Evolutionary conservation across 30 jellyfish, hydroid and myxozoan genomes (phyloP), one percentile per base, ranked within the genome.

Genomic region (Rhopilema esculentum): DNA sequence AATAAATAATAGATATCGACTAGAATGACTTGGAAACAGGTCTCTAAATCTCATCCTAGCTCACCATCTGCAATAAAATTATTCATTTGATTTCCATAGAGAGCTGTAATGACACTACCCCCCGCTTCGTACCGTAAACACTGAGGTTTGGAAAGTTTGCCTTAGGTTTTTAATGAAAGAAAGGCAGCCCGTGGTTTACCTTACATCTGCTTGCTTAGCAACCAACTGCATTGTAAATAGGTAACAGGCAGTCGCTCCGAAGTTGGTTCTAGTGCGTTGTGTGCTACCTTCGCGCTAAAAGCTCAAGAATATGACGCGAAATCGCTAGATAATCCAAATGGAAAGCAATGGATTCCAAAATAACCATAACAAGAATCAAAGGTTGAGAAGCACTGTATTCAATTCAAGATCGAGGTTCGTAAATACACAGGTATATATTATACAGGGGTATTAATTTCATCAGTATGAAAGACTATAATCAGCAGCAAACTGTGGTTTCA

Each of bases 151-250:
- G 22, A 67, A 67, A 73, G 84, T 78, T 78, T 78, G 88, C 88
- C 25, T 22, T 57, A n/a, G 88, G 77, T 75, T 78, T 40, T 53
- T 0, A 48, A 24, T 1, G 79, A 78, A 40, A 78, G 78, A 78
- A 78, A 27, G 66, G 88, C 86, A 27, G 33, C 71, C 49, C 32
- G 51, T 25, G 67, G 49, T 61, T 78, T 78, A 27, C 77, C 49
- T 27, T 48, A 78, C 88, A 78, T 78, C 88, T 78, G 88, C 88
- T 25, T 31, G 62, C 88, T 52, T 78, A 78, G 88, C 88, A 78
- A 78, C 88, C 22, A 23, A 27, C 19, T 66, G 33, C 50, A 29
- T 29, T 66, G 30, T 29, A 23, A 32, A 66, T 66, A 29, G 23
- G 50, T 9, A 23, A 23, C 21, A 66, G 29, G 23, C 19, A 32